Conservation (phyloP, 1,140 invertebrate genomes). For the Drosophila cardini region DNA sequence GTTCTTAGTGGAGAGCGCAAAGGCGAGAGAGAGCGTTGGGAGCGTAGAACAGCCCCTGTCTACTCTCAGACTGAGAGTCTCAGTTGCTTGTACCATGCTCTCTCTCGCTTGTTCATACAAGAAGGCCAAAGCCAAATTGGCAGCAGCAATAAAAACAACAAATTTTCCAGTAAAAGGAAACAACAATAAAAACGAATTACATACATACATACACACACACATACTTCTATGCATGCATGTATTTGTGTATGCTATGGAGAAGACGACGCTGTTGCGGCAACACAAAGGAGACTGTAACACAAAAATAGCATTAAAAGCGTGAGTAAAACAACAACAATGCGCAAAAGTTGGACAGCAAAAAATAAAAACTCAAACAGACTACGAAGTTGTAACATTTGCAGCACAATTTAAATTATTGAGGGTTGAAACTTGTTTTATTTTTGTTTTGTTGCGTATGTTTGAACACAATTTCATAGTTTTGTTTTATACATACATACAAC, state of each 20-base stretch:
- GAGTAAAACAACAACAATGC: constrained; percentile 32
- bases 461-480: constrained; percentile 3
- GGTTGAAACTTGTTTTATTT: constrained; percentile 52
- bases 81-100: too few relatives aligned
- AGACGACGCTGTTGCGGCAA: constrained; percentile 32
- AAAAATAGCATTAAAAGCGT: constrained; percentile 55
- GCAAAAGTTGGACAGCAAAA: constrained; percentile 40
- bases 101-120: constrained; percentile 10
- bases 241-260: constrained; percentile 13
- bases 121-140: constrained; percentile 32
- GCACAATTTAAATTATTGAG: constrained; percentile 46
- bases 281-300: constrained; percentile 50
- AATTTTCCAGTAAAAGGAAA: constrained; percentile 51
- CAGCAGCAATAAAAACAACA: constrained; percentile 43
- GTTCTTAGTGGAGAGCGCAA: constrained; percentile 17
- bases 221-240: constrained; percentile 4
- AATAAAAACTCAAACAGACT: constrained; percentile 2
- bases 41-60: constrained; percentile 18
- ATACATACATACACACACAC: constrained; percentile 1
- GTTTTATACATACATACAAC: constrained; percentile 1
- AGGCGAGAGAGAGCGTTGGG: constrained; percentile 14
- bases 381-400: constrained; percentile 42
- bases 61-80: background rate
- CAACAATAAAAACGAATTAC: constrained; percentile 42
- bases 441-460: background rate